phyloP scores from a whole-genome alignment of 1,140 invertebrate genomes.

The Drosophila lacteicornis region DNA sequence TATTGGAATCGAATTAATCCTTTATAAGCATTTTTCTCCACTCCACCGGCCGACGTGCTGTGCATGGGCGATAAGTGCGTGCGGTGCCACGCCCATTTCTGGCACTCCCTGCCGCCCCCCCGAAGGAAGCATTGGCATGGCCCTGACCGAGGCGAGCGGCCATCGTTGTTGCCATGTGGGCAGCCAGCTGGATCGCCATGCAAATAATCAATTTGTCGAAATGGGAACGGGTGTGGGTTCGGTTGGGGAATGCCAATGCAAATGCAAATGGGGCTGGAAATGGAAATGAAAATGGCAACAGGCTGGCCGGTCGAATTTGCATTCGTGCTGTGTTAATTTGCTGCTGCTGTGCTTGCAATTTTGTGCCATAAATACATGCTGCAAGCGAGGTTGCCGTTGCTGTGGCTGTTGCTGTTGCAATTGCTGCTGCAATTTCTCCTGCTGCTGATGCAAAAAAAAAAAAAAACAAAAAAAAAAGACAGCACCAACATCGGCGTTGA shows the following conservation, averaged over 20 bases:
- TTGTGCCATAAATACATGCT: conserved; percentile 74
- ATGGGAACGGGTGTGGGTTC: conserved; percentile 16
- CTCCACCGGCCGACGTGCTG: conserved; percentile 70
- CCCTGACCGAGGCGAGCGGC: conserved; percentile 65
- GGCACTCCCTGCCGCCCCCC: conserved; percentile 5
- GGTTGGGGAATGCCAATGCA: conserved; percentile 7
- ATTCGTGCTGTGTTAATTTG: conserved; percentile 78
- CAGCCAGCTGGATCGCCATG: conserved; percentile 32
- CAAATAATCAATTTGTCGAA: conserved; percentile 47
- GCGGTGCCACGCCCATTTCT: conserved; percentile 60
- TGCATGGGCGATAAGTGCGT: conserved; percentile 76
- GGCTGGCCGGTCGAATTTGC: conserved; percentile 52
- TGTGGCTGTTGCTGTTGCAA: conserved; percentile 4
- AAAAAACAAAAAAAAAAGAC: conserved; percentile 33
- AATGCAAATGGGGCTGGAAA: conserved; percentile 32
- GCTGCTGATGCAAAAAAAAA: conserved; percentile 15
- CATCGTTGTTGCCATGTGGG: conserved; percentile 42
- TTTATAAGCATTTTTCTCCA: conserved; percentile 81
- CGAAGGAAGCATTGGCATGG: conserved; percentile 45
- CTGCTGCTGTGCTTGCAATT: conserved; percentile 78
- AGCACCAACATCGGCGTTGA: conserved; percentile 32
- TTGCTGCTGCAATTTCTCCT: conserved; percentile 7
- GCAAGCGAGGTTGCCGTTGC: conserved; percentile 8
- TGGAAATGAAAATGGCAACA: conserved; percentile 55
- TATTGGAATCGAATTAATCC: conserved; percentile 82